These are phyloP conservation scores for Drosophila setifemur DNA, from an alignment of 1,140 invertebrate species.

Conservation along the genomic window DNA sequence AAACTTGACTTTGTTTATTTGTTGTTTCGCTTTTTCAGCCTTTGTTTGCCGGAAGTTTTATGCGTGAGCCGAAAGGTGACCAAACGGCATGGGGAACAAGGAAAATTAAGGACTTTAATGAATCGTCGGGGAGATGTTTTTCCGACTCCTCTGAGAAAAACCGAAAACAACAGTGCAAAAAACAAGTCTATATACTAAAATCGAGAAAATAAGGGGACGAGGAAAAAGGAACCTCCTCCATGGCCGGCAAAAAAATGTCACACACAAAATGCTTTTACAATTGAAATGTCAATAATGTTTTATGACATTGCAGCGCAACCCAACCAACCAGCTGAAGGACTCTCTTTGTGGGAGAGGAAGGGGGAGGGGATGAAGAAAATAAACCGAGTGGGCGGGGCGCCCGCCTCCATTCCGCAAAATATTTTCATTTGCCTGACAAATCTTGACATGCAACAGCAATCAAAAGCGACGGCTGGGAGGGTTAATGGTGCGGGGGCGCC, in stretches of 20 bases:
- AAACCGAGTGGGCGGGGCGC: neutral
- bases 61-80: slow-evolving; percentile 56
- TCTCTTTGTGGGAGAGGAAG: too few species aligned
- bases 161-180: slow-evolving; percentile 20
- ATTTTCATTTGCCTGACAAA: slow-evolving; percentile 71
- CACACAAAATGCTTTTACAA: slow-evolving; percentile 67
- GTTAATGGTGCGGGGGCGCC: neutral
- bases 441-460: slow-evolving; percentile 76
- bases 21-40: slow-evolving; percentile 39
- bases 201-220: neutral
- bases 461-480: slow-evolving; percentile 46
- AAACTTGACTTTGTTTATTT: slow-evolving; percentile 61
- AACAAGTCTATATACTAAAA: slow-evolving; percentile 30
- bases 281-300: slow-evolving; percentile 81
- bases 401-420: slow-evolving; percentile 43
- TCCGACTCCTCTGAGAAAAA: slow-evolving; percentile 11
- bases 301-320: slow-evolving; percentile 60
- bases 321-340: slow-evolving; percentile 28
- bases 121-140: slow-evolving; percentile 2
- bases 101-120: slow-evolving; percentile 53
- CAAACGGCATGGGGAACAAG: slow-evolving; percentile 23
- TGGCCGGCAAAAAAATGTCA: slow-evolving; percentile 34
- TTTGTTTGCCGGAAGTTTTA: slow-evolving; percentile 55
- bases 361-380: too few species aligned
- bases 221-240: neutral